A percentile compares a stretch with the other conserved stretches of the same genome.
Evolutionary conservation across 2,113 vertebrate species (phyloP).

Genomic region (Kobus ellipsiprymnus): DNA sequence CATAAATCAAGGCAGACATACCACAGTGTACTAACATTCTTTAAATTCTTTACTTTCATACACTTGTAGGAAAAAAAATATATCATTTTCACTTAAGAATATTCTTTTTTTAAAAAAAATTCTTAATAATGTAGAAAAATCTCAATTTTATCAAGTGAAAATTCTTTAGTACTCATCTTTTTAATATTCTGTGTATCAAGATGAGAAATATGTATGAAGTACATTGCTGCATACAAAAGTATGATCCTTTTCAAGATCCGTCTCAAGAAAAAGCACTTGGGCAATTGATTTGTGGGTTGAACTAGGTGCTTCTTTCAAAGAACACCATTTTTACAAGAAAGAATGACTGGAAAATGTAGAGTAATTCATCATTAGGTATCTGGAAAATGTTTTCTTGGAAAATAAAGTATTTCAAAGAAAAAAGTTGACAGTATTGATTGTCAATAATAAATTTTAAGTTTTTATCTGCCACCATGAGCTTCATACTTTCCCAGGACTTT

Average conservation of each 20-base stretch:
- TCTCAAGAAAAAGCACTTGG: neutral
- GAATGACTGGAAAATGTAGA: neutral
- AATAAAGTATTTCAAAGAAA: neutral
- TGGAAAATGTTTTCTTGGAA: neutral
- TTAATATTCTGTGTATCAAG: neutral
- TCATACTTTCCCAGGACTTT: neutral
- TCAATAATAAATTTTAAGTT: neutral
- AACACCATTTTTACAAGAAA: neutral
- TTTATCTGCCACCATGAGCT: neutral
- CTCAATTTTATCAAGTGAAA: neutral
- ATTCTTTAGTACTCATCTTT: neutral
- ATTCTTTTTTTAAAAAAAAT: neutral
- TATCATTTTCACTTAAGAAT: neutral
- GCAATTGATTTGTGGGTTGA: neutral
- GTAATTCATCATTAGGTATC: neutral
- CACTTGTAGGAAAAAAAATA: neutral
- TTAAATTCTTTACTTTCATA: neutral
- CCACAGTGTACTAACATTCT: neutral
- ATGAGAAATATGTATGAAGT: neutral
- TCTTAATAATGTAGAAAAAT: neutral
- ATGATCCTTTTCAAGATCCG: neutral
- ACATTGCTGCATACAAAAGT: neutral
- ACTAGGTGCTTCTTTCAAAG: neutral
- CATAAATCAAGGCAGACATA: neutral
- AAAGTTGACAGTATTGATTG: neutral